Evolutionary conservation across 2,797 vertebrate genomes (phyloP), one percentile per base, ranked within the genome.

Genomic region (Poeciliopsis gracilis): DNA sequence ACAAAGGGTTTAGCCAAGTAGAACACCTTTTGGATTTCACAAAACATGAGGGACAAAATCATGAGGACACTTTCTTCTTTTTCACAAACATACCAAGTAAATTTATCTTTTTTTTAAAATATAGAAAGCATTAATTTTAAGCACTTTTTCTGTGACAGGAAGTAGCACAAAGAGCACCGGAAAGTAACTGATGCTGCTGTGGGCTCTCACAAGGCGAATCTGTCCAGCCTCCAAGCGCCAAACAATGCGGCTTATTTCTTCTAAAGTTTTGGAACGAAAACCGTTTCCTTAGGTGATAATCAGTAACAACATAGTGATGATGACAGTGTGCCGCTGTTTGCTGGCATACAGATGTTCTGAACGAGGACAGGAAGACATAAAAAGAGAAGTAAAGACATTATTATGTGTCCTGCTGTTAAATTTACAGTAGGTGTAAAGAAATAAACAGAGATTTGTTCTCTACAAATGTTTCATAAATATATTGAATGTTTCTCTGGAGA

Each of bases 1-100:
- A 91, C 91, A 93, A 93, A 93, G 92, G 93, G 90, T 90, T 93
- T 89, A 90, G 90, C 86, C 82, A 80, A 86, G 85, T 88, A 90
- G 90, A 94, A 94, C 93, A 89, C 90, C 87, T 92, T 91, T 93
- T 89, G 86, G 86, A 89, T 86, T 86, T 86, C 72, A 86, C 77
- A 83, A 90, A 90, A 88, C 88, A 86, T 79, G 73, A 49, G 87
- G 83, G 89, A 90, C 73, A 78, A 82, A 90, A 89, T 89, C 90
- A 86, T 72, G 81, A 87, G 87, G 84, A 79, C 82, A 73, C 72
- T 79, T 82, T 82, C 75, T 18, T 8, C 63, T 77, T 78, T 77
- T 75, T 75, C 63, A 77, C 73, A 80, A 86, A 86, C 41, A 69
- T 75, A 80, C 75, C 33, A 41, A 84, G 79, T 46, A 77, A 86